A percentile compares a stretch with the other conserved stretches of the same genome.
These are phyloP conservation scores for Pelobates fuscus DNA, from an alignment of 2,113 vertebrate genomes.

Conservation along the genomic window DNA sequence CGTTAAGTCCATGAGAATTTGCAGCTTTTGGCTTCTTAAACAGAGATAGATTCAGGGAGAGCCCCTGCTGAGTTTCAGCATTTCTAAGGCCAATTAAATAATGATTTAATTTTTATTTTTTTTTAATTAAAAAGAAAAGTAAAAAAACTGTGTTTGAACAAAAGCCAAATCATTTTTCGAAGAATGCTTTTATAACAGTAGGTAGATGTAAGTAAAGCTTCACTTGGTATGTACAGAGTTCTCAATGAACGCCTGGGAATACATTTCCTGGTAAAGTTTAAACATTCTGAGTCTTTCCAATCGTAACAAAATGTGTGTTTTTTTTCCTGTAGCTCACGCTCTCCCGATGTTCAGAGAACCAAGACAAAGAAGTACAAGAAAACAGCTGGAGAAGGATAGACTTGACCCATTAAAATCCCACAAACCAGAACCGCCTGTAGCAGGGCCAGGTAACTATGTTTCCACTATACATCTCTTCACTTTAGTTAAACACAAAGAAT, in stretches of 20 bases:
- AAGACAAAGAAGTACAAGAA: constrained; percentile 90
- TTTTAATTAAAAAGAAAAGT: too few species aligned
- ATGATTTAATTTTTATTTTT: background rate
- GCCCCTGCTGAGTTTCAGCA: constrained; percentile 9
- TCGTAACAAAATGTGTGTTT: constrained; percentile 15
- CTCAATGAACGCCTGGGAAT: constrained; percentile 18
- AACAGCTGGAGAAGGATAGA: constrained; percentile 95
- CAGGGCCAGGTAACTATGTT: constrained; percentile 84
- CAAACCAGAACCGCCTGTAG: constrained; percentile 95
- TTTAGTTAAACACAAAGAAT: too few species aligned
- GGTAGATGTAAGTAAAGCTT: constrained; percentile 21
- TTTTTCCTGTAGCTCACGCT: constrained; percentile 80
- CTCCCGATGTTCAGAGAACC: constrained; percentile 98
- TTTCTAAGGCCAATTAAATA: background rate
- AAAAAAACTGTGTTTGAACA: constrained; percentile 16
- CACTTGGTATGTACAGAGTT: background rate
- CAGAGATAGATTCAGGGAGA: constrained; percentile 1
- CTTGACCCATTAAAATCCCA: constrained; percentile 92
- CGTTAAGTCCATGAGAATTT: background rate
- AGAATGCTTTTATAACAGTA: constrained; percentile 17
- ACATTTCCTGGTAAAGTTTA: background rate
- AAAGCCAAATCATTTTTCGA: constrained; percentile 6
- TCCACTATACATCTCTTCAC: too few species aligned
- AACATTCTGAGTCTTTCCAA: constrained; percentile 16
- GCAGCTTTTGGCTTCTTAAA: constrained; percentile 1